phyloP scores from a whole-genome alignment of 2,113 vertebrate species.

The Danionella cerebrum region DNA sequence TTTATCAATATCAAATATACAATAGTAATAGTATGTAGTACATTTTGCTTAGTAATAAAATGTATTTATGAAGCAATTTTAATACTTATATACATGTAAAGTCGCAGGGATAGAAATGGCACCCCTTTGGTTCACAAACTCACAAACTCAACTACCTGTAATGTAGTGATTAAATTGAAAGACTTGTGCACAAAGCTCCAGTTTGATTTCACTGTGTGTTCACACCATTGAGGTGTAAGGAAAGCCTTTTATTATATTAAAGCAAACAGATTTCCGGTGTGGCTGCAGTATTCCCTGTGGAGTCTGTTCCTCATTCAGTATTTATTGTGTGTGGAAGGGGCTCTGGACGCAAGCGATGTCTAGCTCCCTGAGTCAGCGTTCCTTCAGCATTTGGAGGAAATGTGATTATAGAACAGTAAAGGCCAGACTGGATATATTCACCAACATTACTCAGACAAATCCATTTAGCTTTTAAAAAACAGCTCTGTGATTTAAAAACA shows the following conservation, averaged over 20 bases:
- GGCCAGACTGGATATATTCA: conserved; percentile 13
- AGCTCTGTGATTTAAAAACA: not conserved
- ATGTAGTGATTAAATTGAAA: no score
- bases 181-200: no score
- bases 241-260: not conserved
- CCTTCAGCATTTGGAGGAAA: conserved; percentile 2
- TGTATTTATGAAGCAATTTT: no score
- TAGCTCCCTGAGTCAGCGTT: conserved; percentile 39
- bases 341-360: conserved; percentile 21
- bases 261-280: conserved; percentile 5
- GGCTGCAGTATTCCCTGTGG: conserved; percentile 14
- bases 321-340: conserved; percentile 34
- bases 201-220: not conserved
- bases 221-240: conserved; percentile 9
- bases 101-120: no score
- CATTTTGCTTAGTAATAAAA: no score
- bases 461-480: conserved; percentile 15
- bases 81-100: no score
- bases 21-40: no score
- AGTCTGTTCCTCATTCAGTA: conserved; percentile 34
- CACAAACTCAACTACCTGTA: no score
- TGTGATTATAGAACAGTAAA: conserved; percentile 35
- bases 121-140: no score
- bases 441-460: conserved; percentile 17
- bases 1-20: no score